Evolutionary conservation across 2,888 invertebrate species (phyloP).

Genomic region (Leptopilina drosophilae): DNA sequence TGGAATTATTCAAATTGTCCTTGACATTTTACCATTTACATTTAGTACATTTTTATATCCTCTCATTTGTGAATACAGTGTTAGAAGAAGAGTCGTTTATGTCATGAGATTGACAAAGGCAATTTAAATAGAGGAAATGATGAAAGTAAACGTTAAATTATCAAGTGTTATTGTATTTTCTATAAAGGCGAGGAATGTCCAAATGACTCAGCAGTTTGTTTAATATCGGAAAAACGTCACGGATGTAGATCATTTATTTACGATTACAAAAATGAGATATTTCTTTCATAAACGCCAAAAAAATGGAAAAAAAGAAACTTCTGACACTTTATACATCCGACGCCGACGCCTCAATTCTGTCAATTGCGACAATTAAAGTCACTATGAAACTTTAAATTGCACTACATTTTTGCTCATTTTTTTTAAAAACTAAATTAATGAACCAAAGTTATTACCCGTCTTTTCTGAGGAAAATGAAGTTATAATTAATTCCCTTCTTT

Average conservation of each 20-base stretch:
- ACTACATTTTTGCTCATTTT: no score
- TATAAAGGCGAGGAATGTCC: not conserved
- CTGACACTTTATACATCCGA: not conserved
- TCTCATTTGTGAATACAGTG: not conserved
- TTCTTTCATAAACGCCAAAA: constrained; percentile 1
- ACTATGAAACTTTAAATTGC: no score
- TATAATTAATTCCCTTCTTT: no score
- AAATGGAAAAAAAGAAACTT: not conserved
- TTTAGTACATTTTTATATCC: no score
- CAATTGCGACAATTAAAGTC: no score
- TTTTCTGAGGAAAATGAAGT: no score
- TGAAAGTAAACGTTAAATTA: constrained; percentile 2
- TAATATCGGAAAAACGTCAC: constrained; percentile 14
- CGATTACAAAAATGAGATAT: constrained; percentile 9
- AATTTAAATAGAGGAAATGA: constrained; percentile 1
- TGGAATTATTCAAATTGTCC: no score
- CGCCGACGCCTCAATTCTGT: no score
- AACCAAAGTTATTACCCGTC: no score
- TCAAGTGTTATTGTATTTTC: constrained; percentile 15
- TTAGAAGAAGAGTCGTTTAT: not conserved
- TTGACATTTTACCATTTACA: no score
- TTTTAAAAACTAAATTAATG: no score
- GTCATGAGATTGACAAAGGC: not conserved
- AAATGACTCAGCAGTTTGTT: constrained; percentile 12
- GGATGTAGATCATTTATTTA: constrained; percentile 12